Percentiles rank a stretch among this genome's conserved stretches.
Evolutionary conservation across 2,888 invertebrate species (phyloP).

Genomic region (Capitulum mitella): DNA sequence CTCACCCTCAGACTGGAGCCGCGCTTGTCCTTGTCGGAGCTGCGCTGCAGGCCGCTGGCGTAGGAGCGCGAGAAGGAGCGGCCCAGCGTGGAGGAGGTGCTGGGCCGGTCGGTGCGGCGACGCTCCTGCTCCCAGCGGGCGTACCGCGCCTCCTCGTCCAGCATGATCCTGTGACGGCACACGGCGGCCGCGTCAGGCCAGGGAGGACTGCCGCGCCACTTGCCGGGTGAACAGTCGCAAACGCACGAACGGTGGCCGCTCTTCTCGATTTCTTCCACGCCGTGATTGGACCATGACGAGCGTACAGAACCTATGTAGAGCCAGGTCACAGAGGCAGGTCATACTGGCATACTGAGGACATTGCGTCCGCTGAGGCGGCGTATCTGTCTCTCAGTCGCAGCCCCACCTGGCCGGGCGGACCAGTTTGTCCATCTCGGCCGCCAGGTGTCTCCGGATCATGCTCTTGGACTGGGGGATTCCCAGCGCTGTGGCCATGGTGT

Average conservation of each 20-base stretch:
- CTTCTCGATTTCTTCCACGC: too few species aligned
- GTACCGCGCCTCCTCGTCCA: conserved; percentile 51
- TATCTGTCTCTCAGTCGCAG: too few species aligned
- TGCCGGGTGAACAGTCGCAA: too few species aligned
- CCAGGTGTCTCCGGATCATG: conserved; percentile 83
- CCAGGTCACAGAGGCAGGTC: too few species aligned
- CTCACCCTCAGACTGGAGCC: conserved; percentile 38
- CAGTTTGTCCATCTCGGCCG: conserved; percentile 82
- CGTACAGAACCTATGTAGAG: too few species aligned
- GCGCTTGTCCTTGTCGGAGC: conserved; percentile 35
- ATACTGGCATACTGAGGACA: too few species aligned
- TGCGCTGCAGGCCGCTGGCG: conserved; percentile 49
- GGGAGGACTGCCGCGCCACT: too few species aligned
- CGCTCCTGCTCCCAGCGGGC: conserved; percentile 42
- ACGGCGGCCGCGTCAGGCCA: too few species aligned
- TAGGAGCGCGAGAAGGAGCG: conserved; percentile 59
- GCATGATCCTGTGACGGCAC: conserved; percentile 39
- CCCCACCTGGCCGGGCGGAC: conserved; percentile 84
- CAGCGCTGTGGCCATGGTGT: conserved; percentile 80
- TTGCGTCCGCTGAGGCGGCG: too few species aligned
- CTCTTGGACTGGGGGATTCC: conserved; percentile 88
- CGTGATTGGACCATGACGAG: too few species aligned
- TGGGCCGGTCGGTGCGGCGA: conserved; percentile 53
- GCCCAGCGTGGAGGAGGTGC: conserved; percentile 58
- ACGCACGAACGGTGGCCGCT: too few species aligned